Evolutionary conservation across 2,113 vertebrate species (phyloP).

Genomic region (Nothoprocta pentlandii): DNA sequence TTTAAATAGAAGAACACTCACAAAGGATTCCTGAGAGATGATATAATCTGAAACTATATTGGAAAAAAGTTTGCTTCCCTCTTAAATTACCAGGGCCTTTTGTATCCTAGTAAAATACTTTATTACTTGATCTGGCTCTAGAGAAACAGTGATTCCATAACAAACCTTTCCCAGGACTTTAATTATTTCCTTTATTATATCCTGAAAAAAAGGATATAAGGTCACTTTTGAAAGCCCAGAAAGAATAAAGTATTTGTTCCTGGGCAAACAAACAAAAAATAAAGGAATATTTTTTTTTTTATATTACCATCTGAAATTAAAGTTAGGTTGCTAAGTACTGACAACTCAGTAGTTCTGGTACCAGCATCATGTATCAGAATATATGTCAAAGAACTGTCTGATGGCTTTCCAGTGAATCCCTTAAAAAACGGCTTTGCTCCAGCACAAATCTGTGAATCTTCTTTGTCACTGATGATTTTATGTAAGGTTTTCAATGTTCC

Average conservation of each 20-base stretch:
- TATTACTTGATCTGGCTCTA: slow-evolving; percentile 74
- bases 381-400: slow-evolving; percentile 30
- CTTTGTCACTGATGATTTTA: neutral
- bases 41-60: slow-evolving; percentile 72
- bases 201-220: slow-evolving; percentile 57
- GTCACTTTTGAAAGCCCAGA: slow-evolving; percentile 54
- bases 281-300: slow-evolving; percentile 23
- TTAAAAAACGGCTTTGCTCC: neutral
- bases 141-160: slow-evolving; percentile 68
- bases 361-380: neutral
- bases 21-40: slow-evolving; percentile 72
- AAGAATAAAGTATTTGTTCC: neutral
- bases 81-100: slow-evolving; percentile 71
- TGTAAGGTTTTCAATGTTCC: neutral
- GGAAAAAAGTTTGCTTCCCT: slow-evolving; percentile 69
- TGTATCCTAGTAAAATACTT: slow-evolving; percentile 71
- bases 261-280: slow-evolving; percentile 26
- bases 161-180: slow-evolving; percentile 68
- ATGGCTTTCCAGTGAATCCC: neutral
- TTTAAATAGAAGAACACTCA: slow-evolving; percentile 70
- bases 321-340: slow-evolving; percentile 9
- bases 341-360: neutral
- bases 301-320: neutral
- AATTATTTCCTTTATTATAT: slow-evolving; percentile 71
- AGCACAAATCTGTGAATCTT: slow-evolving; percentile 4